Conservation (phyloP, 2,888 invertebrate species). For the Hirudinaria manillensis region DNA sequence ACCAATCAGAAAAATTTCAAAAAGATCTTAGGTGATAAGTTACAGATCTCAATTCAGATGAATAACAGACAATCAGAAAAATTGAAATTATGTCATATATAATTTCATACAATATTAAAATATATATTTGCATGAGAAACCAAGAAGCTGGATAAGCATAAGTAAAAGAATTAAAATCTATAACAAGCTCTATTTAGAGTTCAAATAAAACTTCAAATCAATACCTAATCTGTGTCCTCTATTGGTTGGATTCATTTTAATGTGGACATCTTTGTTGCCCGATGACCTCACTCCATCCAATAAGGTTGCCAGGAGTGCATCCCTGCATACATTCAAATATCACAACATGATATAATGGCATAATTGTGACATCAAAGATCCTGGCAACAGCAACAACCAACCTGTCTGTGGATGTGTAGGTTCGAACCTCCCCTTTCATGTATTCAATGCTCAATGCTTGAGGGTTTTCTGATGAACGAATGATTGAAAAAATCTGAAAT, state of each 20-base stretch:
- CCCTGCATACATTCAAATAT: conserved; percentile 60
- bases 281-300: conserved; percentile 93
- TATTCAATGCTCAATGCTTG: conserved; percentile 91
- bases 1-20: too few relatives aligned
- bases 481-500: conserved; percentile 75
- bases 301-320: conserved; percentile 86
- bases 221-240: conserved; percentile 71
- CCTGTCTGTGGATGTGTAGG: conserved; percentile 86
- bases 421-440: conserved; percentile 78
- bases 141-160: too few relatives aligned
- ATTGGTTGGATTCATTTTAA: conserved; percentile 76
- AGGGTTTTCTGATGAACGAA: conserved; percentile 81
- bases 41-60: too few relatives aligned
- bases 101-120: too few relatives aligned
- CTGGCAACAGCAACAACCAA: conserved; percentile 46
- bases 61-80: too few relatives aligned
- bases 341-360: not conserved
- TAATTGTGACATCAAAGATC: not conserved
- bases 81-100: too few relatives aligned
- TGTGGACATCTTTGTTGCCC: conserved; percentile 92
- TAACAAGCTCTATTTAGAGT: too few relatives aligned
- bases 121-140: too few relatives aligned
- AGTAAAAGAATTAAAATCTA: too few relatives aligned
- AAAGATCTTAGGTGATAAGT: too few relatives aligned
- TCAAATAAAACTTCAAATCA: too few relatives aligned